A percentile compares a stretch with the other conserved stretches of the same genome.
phyloP scores from a whole-genome alignment of 92 coral and sea anemone genomes.

The Epizoanthus ramosus region DNA sequence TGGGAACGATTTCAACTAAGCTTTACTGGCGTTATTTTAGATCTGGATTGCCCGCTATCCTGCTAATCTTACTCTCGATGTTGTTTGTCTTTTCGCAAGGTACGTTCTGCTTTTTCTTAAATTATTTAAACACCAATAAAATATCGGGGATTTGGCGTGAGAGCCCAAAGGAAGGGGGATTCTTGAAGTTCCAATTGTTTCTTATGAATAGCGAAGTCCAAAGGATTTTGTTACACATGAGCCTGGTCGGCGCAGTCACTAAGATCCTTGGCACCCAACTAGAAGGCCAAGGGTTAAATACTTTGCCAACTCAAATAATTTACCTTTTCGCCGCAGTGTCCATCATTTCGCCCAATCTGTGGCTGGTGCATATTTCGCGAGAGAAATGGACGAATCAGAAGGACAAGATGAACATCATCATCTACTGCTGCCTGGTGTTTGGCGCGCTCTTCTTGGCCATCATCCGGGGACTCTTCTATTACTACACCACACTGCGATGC shows the following conservation, averaged over 20 bases:
- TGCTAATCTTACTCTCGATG: conserved; percentile 60
- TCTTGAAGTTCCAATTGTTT: neutral
- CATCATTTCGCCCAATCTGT: conserved; percentile 87
- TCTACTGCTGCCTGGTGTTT: conserved; percentile 82
- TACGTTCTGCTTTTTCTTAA: conserved; percentile 15
- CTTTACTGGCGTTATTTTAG: conserved; percentile 86
- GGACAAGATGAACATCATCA: conserved; percentile 81
- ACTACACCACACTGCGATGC: conserved; percentile 81
- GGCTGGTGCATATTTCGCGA: conserved; percentile 88
- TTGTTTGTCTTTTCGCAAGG: conserved; percentile 88
- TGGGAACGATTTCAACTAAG: conserved; percentile 78
- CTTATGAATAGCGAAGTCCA: too few species aligned
- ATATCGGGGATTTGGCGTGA: too few species aligned
- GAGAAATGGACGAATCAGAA: conserved; percentile 91
- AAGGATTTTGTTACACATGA: too few species aligned
- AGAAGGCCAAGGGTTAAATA: too few species aligned
- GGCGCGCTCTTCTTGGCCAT: conserved; percentile 88
- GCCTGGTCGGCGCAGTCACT: too few species aligned
- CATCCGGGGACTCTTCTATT: conserved; percentile 77
- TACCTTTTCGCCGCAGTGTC: conserved; percentile 61
- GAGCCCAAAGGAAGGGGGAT: neutral
- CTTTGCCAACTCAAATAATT: neutral
- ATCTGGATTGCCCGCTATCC: conserved; percentile 77
- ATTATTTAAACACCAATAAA: too few species aligned
- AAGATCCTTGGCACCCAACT: too few species aligned